Conservation (phyloP, 2,888 invertebrate species). For the Dione vanillae region DNA sequence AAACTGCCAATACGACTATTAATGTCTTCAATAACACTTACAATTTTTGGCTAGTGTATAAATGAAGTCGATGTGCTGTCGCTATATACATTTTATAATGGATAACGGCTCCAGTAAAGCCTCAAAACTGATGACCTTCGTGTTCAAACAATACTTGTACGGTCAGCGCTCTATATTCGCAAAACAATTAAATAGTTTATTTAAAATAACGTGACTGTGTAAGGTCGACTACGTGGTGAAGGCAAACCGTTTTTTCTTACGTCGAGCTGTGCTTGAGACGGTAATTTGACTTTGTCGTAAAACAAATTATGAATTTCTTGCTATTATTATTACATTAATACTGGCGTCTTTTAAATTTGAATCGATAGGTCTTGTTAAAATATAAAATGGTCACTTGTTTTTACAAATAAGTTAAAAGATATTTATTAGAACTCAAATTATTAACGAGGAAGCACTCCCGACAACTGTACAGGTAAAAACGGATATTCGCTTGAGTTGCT, state of each 20-base stretch:
- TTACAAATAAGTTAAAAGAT: conserved; percentile 2
- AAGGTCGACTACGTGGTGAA: conserved; percentile 34
- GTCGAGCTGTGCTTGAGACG: conserved; percentile 16
- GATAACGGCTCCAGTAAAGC: conserved; percentile 36
- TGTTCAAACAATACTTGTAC: conserved; percentile 64
- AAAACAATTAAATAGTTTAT: conserved; percentile 40
- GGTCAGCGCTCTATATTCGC: conserved; percentile 56
- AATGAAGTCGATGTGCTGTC: background rate
- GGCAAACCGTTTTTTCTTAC: conserved; percentile 36
- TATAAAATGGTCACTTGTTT: background rate
- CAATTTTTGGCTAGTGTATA: background rate
- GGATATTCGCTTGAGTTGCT: conserved; percentile 79
- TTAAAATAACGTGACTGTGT: conserved; percentile 41
- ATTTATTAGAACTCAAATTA: conserved; percentile 10
- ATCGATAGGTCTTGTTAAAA: background rate
- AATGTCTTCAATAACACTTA: background rate
- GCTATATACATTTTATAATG: conserved; percentile 23
- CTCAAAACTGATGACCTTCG: conserved; percentile 62
- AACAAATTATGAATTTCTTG: conserved; percentile 6
- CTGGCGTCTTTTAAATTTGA: background rate
- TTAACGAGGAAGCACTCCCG: conserved; percentile 43
- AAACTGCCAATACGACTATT: too few relatives aligned
- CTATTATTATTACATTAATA: background rate
- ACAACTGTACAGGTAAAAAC: conserved; percentile 56
- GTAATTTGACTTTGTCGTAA: conserved; percentile 2